These are phyloP conservation scores for Gila orcuttii DNA, from an alignment of 2,113 vertebrate genomes.

Conservation along the genomic window DNA sequence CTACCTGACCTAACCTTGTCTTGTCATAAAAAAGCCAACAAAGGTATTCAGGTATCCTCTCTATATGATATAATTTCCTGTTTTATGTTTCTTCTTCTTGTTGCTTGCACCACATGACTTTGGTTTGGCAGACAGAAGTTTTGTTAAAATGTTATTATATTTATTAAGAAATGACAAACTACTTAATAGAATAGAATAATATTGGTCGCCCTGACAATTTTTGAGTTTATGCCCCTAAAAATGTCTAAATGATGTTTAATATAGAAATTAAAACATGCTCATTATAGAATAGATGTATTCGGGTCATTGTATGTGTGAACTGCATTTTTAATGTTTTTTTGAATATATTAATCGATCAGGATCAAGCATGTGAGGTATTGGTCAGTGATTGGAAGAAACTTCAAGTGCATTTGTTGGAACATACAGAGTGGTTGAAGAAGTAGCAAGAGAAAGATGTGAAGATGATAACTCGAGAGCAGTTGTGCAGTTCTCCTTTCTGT, in stretches of 20 bases:
- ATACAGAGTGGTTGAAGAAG: neutral
- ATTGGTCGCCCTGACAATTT: neutral
- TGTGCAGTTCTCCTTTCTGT: slow-evolving; percentile 34
- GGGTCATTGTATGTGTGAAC: neutral
- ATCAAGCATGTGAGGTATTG: neutral
- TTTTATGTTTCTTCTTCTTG: too few species aligned
- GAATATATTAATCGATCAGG: neutral
- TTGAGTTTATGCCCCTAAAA: neutral
- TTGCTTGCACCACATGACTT: too few species aligned
- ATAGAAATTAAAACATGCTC: neutral
- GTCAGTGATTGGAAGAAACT: neutral
- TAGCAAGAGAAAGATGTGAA: neutral
- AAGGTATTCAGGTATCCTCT: too few species aligned
- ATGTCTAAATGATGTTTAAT: neutral
- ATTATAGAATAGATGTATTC: neutral
- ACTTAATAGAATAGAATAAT: neutral
- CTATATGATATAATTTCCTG: too few species aligned
- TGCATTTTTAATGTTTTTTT: neutral
- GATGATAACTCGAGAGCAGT: neutral
- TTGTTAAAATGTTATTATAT: neutral
- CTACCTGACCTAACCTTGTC: neutral
- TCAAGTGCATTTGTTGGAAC: neutral
- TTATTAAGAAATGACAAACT: neutral
- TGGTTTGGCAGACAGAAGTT: too few species aligned
- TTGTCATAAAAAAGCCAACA: neutral